phyloP scores from a whole-genome alignment of 2,888 invertebrate genomes.

The Cheiracanthium punctorium region DNA sequence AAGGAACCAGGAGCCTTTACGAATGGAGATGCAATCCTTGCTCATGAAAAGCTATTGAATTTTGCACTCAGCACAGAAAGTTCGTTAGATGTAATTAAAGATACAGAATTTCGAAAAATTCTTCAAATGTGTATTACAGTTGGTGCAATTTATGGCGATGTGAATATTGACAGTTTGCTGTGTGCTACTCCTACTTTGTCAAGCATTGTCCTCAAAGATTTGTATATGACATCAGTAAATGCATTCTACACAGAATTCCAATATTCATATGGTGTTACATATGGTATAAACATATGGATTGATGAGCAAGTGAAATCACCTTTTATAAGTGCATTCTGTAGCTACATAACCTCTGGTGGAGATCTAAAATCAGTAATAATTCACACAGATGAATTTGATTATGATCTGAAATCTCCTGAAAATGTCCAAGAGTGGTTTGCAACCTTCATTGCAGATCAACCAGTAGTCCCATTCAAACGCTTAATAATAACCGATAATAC shows the following conservation, averaged over 20 bases:
- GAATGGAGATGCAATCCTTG: constrained; percentile 44
- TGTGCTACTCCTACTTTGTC: constrained; percentile 56
- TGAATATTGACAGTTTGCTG: constrained; percentile 56
- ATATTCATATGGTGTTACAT: constrained; percentile 56
- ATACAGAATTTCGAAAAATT: constrained; percentile 59
- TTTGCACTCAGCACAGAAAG: constrained; percentile 52
- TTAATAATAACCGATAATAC: constrained; percentile 37
- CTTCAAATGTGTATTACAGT: constrained; percentile 62
- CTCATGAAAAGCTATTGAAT: constrained; percentile 54
- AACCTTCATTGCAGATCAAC: constrained; percentile 46
- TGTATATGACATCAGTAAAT: constrained; percentile 52
- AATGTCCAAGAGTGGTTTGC: constrained; percentile 40
- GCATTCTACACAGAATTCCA: constrained; percentile 63
- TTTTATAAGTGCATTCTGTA: constrained; percentile 45
- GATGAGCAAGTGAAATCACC: constrained; percentile 47
- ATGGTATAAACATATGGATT: constrained; percentile 48
- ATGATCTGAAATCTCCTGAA: constrained; percentile 43
- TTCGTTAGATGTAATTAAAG: constrained; percentile 43
- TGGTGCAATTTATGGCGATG: constrained; percentile 64
- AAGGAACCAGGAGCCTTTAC: constrained; percentile 33
- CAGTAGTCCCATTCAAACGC: constrained; percentile 53
- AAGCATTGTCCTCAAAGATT: constrained; percentile 49
- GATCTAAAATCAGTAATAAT: constrained; percentile 49
- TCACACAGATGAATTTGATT: constrained; percentile 64
- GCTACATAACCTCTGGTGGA: constrained; percentile 24